Evolutionary conservation across 2,113 vertebrate species (phyloP).

Genomic region (Dicerorhinus sumatrensis): DNA sequence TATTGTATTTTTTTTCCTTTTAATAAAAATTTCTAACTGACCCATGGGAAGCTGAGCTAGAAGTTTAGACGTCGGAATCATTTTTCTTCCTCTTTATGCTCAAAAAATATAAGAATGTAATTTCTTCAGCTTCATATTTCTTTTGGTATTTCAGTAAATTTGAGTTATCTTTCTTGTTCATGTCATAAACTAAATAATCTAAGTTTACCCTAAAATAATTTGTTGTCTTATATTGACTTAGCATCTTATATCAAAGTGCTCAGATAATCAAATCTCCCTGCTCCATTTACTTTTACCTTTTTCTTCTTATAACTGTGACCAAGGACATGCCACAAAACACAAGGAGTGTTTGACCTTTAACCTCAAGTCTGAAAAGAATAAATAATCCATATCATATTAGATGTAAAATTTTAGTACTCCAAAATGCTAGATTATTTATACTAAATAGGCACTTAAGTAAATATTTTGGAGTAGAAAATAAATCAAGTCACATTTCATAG

Average conservation of each 20-base stretch:
- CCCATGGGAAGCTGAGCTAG: constrained; percentile 83
- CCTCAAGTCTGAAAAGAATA: background rate
- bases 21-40: constrained; percentile 84
- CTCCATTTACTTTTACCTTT: background rate
- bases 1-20: constrained; percentile 85
- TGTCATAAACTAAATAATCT: constrained; percentile 35
- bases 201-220: constrained; percentile 50
- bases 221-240: background rate
- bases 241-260: background rate
- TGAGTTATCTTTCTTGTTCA: constrained; percentile 49
- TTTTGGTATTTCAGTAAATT: constrained; percentile 66
- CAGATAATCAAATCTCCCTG: background rate
- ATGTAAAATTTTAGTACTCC: background rate
- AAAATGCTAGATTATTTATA: background rate
- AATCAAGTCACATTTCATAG: constrained; percentile 36
- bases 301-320: background rate
- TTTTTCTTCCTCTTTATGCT: constrained; percentile 78
- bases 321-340: background rate
- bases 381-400: background rate
- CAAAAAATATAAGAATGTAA: constrained; percentile 48
- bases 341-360: background rate
- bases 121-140: constrained; percentile 65
- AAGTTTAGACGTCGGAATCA: constrained; percentile 82
- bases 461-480: background rate
- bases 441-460: background rate